A percentile compares a stretch with the other conserved stretches of the same genome.
These are phyloP conservation scores for Sphenodon punctatus DNA, from an alignment of 2,797 vertebrate genomes.

Conservation along the genomic window DNA sequence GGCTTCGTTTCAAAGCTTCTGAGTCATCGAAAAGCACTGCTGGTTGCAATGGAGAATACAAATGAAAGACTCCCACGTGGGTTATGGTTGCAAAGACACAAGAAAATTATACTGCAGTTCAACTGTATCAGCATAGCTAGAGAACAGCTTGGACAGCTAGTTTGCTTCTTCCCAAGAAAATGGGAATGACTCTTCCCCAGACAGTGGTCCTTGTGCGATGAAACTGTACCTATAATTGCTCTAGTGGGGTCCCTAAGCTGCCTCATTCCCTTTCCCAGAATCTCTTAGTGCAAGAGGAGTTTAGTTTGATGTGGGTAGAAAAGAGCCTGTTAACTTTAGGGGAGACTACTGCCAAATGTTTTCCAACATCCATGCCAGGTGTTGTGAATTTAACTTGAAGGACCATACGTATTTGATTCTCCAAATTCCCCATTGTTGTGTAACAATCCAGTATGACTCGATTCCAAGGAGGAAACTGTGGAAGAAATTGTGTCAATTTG, in stretches of 20 bases:
- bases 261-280: background rate
- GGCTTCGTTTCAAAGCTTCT: background rate
- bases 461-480: too few relatives aligned
- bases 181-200: accelerated
- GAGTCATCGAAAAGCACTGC: background rate
- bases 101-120: accelerated
- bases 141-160: background rate
- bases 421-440: background rate
- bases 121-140: background rate
- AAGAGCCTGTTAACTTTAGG: too few relatives aligned
- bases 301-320: background rate
- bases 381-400: background rate
- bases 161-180: background rate
- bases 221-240: background rate
- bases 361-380: background rate
- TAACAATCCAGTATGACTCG: too few relatives aligned
- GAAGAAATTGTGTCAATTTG: too few relatives aligned
- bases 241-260: background rate
- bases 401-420: background rate
- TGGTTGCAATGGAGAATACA: background rate
- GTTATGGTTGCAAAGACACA: background rate
- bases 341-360: too few relatives aligned
- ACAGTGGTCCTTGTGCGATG: background rate
- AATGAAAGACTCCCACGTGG: accelerated
- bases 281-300: background rate